phyloP scores from a whole-genome alignment of 2,888 invertebrate genomes.

The Liodrosophila aerea region DNA sequence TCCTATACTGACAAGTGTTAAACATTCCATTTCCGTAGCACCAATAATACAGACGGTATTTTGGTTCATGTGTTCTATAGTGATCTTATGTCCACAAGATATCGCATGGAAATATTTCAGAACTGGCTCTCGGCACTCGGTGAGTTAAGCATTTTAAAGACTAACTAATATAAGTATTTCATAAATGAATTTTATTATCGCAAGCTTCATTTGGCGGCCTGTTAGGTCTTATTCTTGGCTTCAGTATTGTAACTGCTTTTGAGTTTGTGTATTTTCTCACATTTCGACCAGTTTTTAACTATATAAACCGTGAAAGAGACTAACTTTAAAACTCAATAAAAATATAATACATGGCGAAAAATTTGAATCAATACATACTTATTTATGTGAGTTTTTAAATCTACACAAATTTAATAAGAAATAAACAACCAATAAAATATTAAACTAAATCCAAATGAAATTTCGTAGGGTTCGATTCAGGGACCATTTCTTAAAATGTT shows the following conservation, averaged over 20 bases:
- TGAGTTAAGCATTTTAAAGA: constrained; percentile 70
- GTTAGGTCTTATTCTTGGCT: constrained; percentile 87
- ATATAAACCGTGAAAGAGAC: constrained; percentile 63
- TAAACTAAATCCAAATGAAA: too few relatives aligned
- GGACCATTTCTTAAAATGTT: too few relatives aligned
- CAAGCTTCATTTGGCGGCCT: constrained; percentile 88
- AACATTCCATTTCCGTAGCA: not conserved
- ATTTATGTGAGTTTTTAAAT: too few relatives aligned
- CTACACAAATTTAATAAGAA: too few relatives aligned
- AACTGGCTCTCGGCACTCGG: constrained; percentile 89
- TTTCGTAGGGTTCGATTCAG: too few relatives aligned
- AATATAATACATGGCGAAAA: too few relatives aligned
- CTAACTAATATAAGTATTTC: not conserved
- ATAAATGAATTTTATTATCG: not conserved
- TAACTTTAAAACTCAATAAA: constrained; percentile 1
- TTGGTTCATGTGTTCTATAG: constrained; percentile 88
- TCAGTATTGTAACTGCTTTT: constrained; percentile 87
- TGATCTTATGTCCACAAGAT: constrained; percentile 87
- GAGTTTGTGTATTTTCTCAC: constrained; percentile 86
- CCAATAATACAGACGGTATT: constrained; percentile 84
- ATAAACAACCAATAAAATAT: too few relatives aligned
- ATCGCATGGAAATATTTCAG: constrained; percentile 86
- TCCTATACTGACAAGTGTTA: not conserved
- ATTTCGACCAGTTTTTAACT: constrained; percentile 83
- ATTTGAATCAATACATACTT: too few relatives aligned